Base-by-base conservation (phyloP, 2,888 invertebrate species). In the Rotaria magnacalcarata region DNA sequence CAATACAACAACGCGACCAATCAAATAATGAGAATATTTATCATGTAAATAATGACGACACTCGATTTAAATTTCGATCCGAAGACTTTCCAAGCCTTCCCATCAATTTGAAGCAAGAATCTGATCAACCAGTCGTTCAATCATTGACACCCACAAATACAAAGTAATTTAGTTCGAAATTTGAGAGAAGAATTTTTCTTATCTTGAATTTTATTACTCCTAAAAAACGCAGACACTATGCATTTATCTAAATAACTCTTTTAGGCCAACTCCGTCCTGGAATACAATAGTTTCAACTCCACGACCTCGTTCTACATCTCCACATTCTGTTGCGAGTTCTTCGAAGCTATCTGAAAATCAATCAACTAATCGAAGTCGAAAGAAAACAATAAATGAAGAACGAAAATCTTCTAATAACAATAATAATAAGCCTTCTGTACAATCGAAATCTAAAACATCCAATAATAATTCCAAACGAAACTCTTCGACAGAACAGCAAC, bases 1-100 rank as follows among this genome's bases (percentile, higher is more conserved):
- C 34, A 19, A 67, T 19, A 16, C 67, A 67, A 34, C 67, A 67
- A 67, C 67, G 21, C 3, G 7, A 67, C 19, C 11, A 41, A 67
- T 11, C 34, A 34, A 16, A 34, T 14, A 50, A 41, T 41, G 10
- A 8, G 11, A 47, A 80, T 80, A 24, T 16, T 80, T 21, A 80
- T 80, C 47, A 47, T 0, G 0, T n/a, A 8, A 24, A n/a, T 43
- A n/a, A 41, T 24, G 24, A 80, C 47, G 80, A n/a, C n/a, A 80
- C 47, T 10, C 16, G 11, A 47, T 80, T 80, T 80, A 19, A 80
- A 80, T 24, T 80, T 19, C 80, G 80, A 47, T 24, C 11, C 11
- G 80, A 80, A 80, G 80, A 80, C n/a, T 80, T 80, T 80, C 80
- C 80, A 24, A 80, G 80, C n/a, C 47, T 80, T n/a, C 80, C 80